These are phyloP conservation scores for Bos javanicus DNA, from an alignment of 2,113 vertebrate species.

Conservation along the genomic window DNA sequence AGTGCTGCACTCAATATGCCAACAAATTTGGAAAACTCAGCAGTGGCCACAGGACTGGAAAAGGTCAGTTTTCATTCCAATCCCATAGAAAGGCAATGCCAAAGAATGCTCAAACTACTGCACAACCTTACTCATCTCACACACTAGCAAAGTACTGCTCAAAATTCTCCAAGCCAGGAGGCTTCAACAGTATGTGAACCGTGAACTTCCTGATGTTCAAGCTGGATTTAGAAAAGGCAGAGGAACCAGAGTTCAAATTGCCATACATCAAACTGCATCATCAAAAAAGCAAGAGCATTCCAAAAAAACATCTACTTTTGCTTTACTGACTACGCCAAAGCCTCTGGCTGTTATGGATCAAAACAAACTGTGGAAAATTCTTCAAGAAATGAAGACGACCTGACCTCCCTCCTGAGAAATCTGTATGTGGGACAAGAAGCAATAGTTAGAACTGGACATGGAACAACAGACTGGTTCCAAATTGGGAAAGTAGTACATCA, in stretches of 20 bases:
- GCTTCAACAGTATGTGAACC: neutral
- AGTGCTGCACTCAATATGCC: neutral
- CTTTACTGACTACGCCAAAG: neutral
- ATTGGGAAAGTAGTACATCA: neutral
- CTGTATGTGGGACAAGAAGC: neutral
- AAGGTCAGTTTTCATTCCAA: neutral
- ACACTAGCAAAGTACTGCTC: neutral
- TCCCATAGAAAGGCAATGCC: neutral
- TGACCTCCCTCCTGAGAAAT: neutral
- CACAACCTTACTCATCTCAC: neutral
- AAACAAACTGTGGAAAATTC: neutral
- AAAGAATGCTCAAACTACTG: neutral
- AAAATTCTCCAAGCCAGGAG: neutral
- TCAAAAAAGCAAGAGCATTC: neutral
- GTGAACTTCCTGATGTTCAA: neutral
- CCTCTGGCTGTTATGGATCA: neutral
- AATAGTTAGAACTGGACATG: neutral
- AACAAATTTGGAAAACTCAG: neutral
- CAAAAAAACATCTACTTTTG: neutral
- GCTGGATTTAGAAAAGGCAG: neutral
- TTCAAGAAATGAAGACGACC: neutral
- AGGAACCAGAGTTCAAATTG: neutral
- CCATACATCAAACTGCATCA: neutral
- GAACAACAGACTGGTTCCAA: neutral
- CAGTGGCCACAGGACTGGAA: neutral